Evolutionary conservation across 2,797 vertebrate species (phyloP).

Genomic region (Semaprochilodus insignis): DNA sequence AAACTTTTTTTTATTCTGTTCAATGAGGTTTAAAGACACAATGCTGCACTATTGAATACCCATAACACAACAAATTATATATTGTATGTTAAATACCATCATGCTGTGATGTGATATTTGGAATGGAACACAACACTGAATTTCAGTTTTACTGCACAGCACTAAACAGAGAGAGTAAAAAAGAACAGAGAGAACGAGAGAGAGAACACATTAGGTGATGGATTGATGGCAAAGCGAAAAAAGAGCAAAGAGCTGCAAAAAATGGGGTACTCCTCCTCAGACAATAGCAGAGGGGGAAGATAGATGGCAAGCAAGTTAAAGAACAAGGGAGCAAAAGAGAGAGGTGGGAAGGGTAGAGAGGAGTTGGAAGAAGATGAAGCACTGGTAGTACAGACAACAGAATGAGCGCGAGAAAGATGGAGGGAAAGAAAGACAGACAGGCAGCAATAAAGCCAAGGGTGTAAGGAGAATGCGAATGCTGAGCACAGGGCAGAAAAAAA

Average conservation of each 20-base stretch:
- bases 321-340: not conserved
- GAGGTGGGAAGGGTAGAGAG: not conserved
- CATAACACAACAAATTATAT: no score
- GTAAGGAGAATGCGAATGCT: not conserved
- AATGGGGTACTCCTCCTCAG: constrained; percentile 48
- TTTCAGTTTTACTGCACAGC: not conserved
- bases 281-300: constrained; percentile 28
- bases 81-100: no score
- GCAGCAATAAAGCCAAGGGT: not conserved
- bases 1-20: no score
- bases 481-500: not conserved
- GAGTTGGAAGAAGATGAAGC: not conserved
- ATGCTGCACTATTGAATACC: no score
- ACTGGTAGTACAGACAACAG: not conserved
- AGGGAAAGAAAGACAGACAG: not conserved
- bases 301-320: constrained; percentile 13
- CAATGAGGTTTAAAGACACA: no score
- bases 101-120: not conserved
- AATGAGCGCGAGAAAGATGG: not conserved
- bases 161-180: not conserved
- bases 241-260: constrained; percentile 41
- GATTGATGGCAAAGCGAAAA: constrained; percentile 7
- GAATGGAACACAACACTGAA: not conserved
- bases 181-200: not conserved
- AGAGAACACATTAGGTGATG: not conserved